A percentile compares a stretch with the other conserved stretches of the same genome.
These are phyloP conservation scores for Nomada fabriciana DNA, from an alignment of 2,888 invertebrate species.

Conservation along the genomic window DNA sequence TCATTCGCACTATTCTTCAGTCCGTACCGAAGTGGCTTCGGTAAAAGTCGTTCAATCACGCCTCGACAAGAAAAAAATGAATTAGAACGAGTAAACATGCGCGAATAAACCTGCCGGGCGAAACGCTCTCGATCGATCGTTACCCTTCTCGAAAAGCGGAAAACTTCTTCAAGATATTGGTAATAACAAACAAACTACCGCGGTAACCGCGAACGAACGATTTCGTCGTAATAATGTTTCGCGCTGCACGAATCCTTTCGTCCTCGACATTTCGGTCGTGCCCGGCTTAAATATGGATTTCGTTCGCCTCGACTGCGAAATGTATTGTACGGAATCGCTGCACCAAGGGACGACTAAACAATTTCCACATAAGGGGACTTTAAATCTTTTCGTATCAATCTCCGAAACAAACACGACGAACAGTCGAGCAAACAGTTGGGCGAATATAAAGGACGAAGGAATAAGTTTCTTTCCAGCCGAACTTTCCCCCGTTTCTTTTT, in stretches of 20 bases:
- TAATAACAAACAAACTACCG: slow-evolving; percentile 38
- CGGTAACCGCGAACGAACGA: not conserved
- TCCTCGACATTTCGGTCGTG: not conserved
- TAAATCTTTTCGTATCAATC: slow-evolving; percentile 41
- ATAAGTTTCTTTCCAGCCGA: slow-evolving; percentile 11
- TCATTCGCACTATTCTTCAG: too few species aligned
- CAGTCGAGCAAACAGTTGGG: not conserved
- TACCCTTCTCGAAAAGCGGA: slow-evolving; percentile 13
- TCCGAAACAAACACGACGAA: slow-evolving; percentile 10
- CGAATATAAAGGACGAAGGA: not conserved
- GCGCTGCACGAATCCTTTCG: slow-evolving; percentile 9
- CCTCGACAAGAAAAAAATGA: not conserved
- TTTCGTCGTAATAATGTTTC: slow-evolving; percentile 25
- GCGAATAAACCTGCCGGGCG: not conserved
- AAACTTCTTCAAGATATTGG: slow-evolving; percentile 38
- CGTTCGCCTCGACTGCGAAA: slow-evolving; percentile 4
- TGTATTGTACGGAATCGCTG: slow-evolving; percentile 7
- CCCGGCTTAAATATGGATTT: not conserved
- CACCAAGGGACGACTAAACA: not conserved
- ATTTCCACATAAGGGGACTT: slow-evolving; percentile 4
- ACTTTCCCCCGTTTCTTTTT: not conserved
- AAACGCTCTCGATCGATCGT: slow-evolving; percentile 26
- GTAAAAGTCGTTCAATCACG: not conserved
- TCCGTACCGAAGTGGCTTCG: too few species aligned
- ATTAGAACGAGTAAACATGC: slow-evolving; percentile 22